Evolutionary conservation across 2,797 vertebrate genomes (phyloP), one percentile per base, ranked within the genome.

Genomic region (Orientallactaga sibirica): DNA sequence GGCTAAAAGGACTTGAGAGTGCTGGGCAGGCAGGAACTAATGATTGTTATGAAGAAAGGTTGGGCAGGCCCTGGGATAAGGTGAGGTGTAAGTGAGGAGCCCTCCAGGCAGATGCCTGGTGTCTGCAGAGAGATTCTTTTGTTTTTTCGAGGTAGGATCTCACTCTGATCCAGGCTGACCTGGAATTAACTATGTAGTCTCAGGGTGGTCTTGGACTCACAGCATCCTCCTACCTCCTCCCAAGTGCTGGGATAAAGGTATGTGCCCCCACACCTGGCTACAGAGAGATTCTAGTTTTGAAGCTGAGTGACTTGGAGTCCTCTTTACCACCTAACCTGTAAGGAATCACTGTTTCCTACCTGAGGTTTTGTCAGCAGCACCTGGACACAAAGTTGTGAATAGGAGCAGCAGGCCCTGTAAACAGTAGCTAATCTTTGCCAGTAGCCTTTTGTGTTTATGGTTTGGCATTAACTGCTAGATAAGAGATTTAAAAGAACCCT

Each of bases 381-480:
- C 12, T 58, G 24, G 52, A 33, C 9, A 33, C 64, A 11, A 75
- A 41, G 7, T 33, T 74, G 55, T 76, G 68, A 22, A 67, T 43
- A 20, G 37, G 74, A 55, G 61, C 62, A 81, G 25, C 29, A 48
- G 67, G 58, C 25, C 41, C 25, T 83, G 1, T 61, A 70, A 75
- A 52, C 33, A 84, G 68, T 74, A 61, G 37, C 70, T 80, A 61
- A 73, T 52, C 8, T 48, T 48, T 48, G 7, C 48, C 48, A 48
- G 48, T 48, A 48, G 61, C 29, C 43, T 86, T 95, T 87, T 82
- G n/a, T 8, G 2, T 88, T 66, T 89, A 19, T 86, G 27, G 79
- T 89, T 95, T 79, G 62, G 43, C 74, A 84, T 18, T 73, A 71
- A 71, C 37, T 80, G 58, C 74, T 92, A 89, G 27, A 67, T 78